A percentile compares a stretch with the other conserved stretches of the same genome.
Evolutionary conservation across 2,888 invertebrate species (phyloP).

Genomic region (Carcina quercana): DNA sequence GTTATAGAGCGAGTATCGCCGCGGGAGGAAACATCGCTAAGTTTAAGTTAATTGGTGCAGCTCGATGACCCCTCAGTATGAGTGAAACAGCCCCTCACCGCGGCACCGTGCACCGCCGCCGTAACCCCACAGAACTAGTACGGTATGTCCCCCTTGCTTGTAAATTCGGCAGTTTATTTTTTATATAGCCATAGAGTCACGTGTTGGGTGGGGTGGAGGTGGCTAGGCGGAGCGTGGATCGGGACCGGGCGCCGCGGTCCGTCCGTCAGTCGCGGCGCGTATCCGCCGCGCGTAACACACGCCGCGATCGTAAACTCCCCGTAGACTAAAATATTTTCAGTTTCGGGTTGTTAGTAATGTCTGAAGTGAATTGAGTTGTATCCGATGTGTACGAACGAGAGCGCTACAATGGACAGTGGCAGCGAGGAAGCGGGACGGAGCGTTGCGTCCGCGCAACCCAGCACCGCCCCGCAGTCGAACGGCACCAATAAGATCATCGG

Average conservation of each 20-base stretch:
- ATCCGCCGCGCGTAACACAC: not conserved
- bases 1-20: too few relatives aligned
- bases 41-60: too few relatives aligned
- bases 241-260: too few relatives aligned
- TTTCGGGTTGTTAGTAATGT: too few relatives aligned
- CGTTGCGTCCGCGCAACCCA: constrained; percentile 47
- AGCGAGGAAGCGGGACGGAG: constrained; percentile 66
- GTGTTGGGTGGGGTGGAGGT: not conserved
- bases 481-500: constrained; percentile 77
- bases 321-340: too few relatives aligned
- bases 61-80: too few relatives aligned
- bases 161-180: not conserved
- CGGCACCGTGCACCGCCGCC: too few relatives aligned
- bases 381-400: constrained; percentile 69
- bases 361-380: too few relatives aligned
- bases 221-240: not conserved
- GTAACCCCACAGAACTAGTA: too few relatives aligned
- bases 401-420: constrained; percentile 63
- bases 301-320: not conserved
- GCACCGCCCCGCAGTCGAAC: constrained; percentile 60
- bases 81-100: too few relatives aligned
- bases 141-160: too few relatives aligned
- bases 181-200: not conserved
- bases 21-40: too few relatives aligned
- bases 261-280: not conserved